Conservation (phyloP, 2,888 invertebrate species). For the Liopterus haemorrhoidalis region DNA sequence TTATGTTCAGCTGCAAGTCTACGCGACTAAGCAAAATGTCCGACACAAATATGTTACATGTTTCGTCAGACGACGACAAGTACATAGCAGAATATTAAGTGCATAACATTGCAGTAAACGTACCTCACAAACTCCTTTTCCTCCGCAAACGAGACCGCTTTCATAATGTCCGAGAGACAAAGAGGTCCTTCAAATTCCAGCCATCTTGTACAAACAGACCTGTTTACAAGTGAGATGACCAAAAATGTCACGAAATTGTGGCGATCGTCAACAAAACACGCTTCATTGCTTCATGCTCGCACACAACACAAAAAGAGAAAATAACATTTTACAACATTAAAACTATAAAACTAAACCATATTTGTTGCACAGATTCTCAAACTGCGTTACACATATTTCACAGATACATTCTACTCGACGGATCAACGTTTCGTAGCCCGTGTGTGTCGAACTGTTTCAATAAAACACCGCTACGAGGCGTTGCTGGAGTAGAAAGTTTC, state of each 20-base stretch:
- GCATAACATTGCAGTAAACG: slow-evolving; percentile 29
- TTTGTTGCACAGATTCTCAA: slow-evolving; percentile 41
- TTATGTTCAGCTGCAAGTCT: slow-evolving; percentile 20
- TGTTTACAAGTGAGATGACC: slow-evolving; percentile 18
- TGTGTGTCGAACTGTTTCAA: slow-evolving; percentile 34
- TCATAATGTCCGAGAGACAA: slow-evolving; percentile 65
- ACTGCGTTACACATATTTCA: slow-evolving; percentile 41
- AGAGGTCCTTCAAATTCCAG: slow-evolving; percentile 66
- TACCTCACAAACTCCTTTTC: slow-evolving; percentile 60
- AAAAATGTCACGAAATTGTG: slow-evolving; percentile 22
- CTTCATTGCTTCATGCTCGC: slow-evolving; percentile 18
- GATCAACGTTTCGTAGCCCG: too few species aligned
- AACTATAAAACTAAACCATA: slow-evolving; percentile 39
- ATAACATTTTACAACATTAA: slow-evolving; percentile 25
- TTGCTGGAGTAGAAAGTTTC: slow-evolving; percentile 24
- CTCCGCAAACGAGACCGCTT: slow-evolving; percentile 59
- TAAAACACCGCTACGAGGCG: slow-evolving; percentile 29
- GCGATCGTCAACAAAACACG: slow-evolving; percentile 19
- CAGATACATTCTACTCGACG: slow-evolving; percentile 42
- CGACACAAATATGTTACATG: slow-evolving; percentile 26
- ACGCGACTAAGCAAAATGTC: slow-evolving; percentile 36
- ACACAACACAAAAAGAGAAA: slow-evolving; percentile 24
- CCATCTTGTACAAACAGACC: slow-evolving; percentile 54
- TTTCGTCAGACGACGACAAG: too few species aligned
- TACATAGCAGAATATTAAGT: too few species aligned